phyloP scores from a whole-genome alignment of 2,113 vertebrate genomes.

The Oreochromis tanganicae region DNA sequence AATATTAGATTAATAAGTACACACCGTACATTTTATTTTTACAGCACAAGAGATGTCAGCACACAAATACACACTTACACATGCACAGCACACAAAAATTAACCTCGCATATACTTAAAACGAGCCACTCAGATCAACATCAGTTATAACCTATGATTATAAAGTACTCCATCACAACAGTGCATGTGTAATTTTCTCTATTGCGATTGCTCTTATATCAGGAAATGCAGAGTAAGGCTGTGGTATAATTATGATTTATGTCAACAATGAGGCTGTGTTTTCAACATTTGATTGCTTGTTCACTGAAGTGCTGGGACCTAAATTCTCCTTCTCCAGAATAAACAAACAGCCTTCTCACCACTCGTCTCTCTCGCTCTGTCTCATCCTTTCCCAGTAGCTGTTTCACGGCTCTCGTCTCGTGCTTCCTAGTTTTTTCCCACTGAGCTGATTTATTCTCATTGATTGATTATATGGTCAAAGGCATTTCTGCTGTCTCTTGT shows the following conservation, averaged over 20 bases:
- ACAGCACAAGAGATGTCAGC: background rate
- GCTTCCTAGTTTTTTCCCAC: background rate
- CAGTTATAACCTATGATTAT: conserved; percentile 34
- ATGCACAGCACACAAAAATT: background rate
- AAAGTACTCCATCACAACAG: background rate
- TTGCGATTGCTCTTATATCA: conserved; percentile 18
- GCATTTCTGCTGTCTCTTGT: background rate
- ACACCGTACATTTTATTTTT: background rate
- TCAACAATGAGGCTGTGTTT: conserved; percentile 48
- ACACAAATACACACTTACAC: background rate
- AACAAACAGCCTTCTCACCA: background rate
- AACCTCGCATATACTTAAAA: background rate
- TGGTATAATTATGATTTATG: conserved; percentile 47
- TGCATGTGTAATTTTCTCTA: conserved; percentile 11
- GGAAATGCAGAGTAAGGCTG: conserved; percentile 1
- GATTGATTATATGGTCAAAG: background rate
- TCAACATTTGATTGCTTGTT: conserved; percentile 52
- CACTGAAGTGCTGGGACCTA: conserved; percentile 40
- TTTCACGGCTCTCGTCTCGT: background rate
- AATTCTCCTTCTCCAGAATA: conserved; percentile 18
- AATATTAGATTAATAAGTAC: background rate
- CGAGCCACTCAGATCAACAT: conserved; percentile 11
- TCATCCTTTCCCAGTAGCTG: background rate
- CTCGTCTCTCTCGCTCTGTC: background rate
- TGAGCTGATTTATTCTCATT: conserved; percentile 8